phyloP scores from a whole-genome alignment of 1,140 invertebrate species.

The Apis cerana region DNA sequence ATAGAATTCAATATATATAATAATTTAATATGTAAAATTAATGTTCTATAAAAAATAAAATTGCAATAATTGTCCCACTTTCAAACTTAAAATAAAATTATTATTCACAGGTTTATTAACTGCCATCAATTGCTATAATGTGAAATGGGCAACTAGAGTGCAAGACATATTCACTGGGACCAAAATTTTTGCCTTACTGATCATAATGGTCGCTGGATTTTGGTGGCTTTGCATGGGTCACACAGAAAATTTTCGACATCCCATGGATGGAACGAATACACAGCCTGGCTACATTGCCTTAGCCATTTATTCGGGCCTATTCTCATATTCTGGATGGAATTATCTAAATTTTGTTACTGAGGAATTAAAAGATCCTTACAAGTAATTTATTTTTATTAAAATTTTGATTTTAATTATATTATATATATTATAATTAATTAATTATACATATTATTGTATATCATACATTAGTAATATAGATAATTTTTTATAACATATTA shows the following conservation, averaged over 20 bases:
- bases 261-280: slow-evolving; percentile 90
- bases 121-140: slow-evolving; percentile 93
- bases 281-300: slow-evolving; percentile 93
- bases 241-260: slow-evolving; percentile 87
- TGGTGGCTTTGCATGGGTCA: slow-evolving; percentile 87
- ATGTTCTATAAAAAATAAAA: too few species aligned
- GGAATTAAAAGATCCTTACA: slow-evolving; percentile 95
- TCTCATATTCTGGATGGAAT: slow-evolving; percentile 98
- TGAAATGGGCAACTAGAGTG: slow-evolving; percentile 92
- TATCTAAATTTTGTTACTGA: slow-evolving; percentile 99
- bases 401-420: not conserved
- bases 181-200: slow-evolving; percentile 90
- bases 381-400: slow-evolving; percentile 79
- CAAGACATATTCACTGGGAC: slow-evolving; percentile 96
- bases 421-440: too few species aligned
- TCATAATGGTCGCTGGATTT: slow-evolving; percentile 92
- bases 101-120: slow-evolving; percentile 87
- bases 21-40: too few species aligned
- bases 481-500: too few species aligned
- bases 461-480: too few species aligned
- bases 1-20: too few species aligned
- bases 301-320: slow-evolving; percentile 97
- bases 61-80: not conserved
- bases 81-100: not conserved
- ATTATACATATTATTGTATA: too few species aligned